Evolutionary conservation across 2,797 vertebrate genomes (phyloP).

Genomic region (Phalanger gymnotis): DNA sequence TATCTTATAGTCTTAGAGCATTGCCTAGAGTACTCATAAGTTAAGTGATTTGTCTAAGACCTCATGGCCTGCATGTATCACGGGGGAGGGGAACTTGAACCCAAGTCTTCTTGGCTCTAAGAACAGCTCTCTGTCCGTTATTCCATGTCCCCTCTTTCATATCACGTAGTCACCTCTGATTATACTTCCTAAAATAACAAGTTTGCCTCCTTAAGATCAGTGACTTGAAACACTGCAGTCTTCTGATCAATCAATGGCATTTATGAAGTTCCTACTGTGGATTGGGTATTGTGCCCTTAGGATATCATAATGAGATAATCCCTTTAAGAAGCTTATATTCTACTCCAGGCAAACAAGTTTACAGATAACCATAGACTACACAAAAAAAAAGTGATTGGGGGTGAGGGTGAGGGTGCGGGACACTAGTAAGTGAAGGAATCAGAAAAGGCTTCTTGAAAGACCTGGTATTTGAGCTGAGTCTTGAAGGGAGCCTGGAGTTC

Average conservation of each 20-base stretch:
- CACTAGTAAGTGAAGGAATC: background rate
- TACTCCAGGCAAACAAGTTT: background rate
- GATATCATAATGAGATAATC: no score
- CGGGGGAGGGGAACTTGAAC: background rate
- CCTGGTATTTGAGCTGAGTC: background rate
- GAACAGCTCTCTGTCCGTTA: background rate
- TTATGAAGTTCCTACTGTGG: background rate
- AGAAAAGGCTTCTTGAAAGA: background rate
- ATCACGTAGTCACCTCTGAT: conserved; percentile 30
- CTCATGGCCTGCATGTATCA: background rate
- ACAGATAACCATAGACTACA: background rate
- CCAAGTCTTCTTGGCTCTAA: background rate
- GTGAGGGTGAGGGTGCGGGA: no score
- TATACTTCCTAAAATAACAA: conserved; percentile 56
- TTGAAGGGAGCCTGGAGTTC: background rate
- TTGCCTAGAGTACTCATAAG: background rate
- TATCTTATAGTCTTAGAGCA: background rate
- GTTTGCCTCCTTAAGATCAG: conserved; percentile 43
- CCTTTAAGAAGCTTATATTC: background rate
- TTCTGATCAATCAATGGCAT: background rate
- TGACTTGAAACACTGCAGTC: background rate
- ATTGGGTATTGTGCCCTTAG: background rate
- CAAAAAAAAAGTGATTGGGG: background rate
- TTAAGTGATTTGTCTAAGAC: background rate
- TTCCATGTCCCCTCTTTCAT: background rate